Conservation (phyloP, 2,797 vertebrate genomes). For the Macrochelys suwanniensis region DNA sequence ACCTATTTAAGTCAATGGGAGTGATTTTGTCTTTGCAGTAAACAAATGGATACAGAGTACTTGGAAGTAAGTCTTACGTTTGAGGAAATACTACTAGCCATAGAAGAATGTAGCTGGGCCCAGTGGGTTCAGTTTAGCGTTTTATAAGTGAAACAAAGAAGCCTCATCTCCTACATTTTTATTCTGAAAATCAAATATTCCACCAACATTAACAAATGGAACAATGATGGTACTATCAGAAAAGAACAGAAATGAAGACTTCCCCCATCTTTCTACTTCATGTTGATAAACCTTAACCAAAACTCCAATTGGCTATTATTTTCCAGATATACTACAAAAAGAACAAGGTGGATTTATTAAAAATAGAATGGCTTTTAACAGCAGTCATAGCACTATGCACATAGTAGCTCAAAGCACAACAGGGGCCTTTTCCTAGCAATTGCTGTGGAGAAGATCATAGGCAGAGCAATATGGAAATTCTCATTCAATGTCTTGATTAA, state of each 20-base stretch:
- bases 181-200: slow-evolving; percentile 28
- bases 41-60: fast-evolving
- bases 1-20: not conserved
- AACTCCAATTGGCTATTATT: slow-evolving; percentile 74
- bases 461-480: slow-evolving; percentile 78
- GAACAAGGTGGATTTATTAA: slow-evolving; percentile 78
- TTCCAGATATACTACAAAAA: slow-evolving; percentile 76
- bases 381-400: slow-evolving; percentile 43
- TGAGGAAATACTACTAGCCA: fast-evolving
- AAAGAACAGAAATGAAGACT: slow-evolving; percentile 53
- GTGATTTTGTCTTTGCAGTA: fast-evolving
- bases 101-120: not conserved
- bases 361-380: slow-evolving; percentile 78
- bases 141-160: slow-evolving; percentile 35
- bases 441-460: slow-evolving; percentile 78
- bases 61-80: not conserved
- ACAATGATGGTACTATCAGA: not conserved
- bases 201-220: slow-evolving; percentile 46
- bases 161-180: slow-evolving; percentile 5
- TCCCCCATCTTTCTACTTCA: slow-evolving; percentile 21
- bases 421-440: slow-evolving; percentile 72
- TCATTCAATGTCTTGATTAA: slow-evolving; percentile 76
- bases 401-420: slow-evolving; percentile 78
- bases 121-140: not conserved
- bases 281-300: slow-evolving; percentile 53